Percentiles rank a stretch among this genome's conserved stretches.
Conservation (phyloP, 2,888 invertebrate species). For the Xestia sexstrigata region DNA sequence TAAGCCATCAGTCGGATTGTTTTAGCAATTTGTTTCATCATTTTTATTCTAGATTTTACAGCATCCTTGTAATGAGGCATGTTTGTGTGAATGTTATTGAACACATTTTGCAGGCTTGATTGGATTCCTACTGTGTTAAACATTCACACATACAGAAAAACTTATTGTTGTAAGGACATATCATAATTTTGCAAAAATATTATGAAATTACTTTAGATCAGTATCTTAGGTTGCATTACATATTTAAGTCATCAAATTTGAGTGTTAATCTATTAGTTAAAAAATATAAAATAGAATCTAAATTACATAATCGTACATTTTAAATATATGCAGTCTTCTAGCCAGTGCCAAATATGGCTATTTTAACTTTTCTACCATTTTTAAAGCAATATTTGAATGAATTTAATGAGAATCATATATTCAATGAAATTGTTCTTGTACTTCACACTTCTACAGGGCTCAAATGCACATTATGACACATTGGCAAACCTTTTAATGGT, state of each 20-base stretch:
- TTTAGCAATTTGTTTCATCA: constrained; percentile 31
- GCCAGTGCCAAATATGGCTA: constrained; percentile 51
- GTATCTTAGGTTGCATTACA: background rate
- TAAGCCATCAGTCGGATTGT: constrained; percentile 38
- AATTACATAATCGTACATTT: constrained; percentile 15
- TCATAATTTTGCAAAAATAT: constrained; percentile 4
- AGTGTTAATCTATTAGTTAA: constrained; percentile 13
- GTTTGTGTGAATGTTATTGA: background rate
- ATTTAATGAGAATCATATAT: constrained; percentile 13
- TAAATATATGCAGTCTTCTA: constrained; percentile 30
- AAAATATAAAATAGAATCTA: constrained; percentile 3
- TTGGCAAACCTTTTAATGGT: constrained; percentile 6
- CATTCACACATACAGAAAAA: background rate
- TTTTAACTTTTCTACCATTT: constrained; percentile 34
- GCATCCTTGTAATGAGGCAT: constrained; percentile 1
- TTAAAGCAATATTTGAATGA: constrained; percentile 27
- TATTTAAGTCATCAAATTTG: constrained; percentile 16
- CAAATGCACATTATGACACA: background rate
- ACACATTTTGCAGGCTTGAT: background rate
- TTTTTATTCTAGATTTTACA: constrained; percentile 8
- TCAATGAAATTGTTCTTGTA: constrained; percentile 10
- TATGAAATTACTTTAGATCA: constrained; percentile 15
- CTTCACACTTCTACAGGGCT: constrained; percentile 8
- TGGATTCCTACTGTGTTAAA: background rate
- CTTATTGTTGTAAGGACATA: constrained; percentile 5